Base-by-base conservation (phyloP, 2,113 vertebrate genomes). In the Platysteira castanea region DNA sequence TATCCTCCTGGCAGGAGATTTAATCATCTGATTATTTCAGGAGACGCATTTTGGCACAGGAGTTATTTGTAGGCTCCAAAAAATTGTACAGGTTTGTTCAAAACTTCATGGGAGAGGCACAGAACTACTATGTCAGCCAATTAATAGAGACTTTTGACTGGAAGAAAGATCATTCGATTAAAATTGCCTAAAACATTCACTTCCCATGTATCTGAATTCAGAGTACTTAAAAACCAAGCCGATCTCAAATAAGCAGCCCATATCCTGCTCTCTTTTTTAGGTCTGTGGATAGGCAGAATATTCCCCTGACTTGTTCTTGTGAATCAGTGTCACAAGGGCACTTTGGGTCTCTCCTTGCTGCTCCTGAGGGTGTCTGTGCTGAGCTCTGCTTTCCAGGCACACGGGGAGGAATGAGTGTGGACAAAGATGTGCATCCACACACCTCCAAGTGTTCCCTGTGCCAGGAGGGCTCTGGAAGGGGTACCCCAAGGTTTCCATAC, bases 341-440 rank as follows among this genome's bases (percentile, higher is more conserved):
- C 68, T 74, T 69, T 77, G 54, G 90, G 59, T 19, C 63, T 81
- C 35, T 70, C 84, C 91, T 86, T 68, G 5, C 59, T 59, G 79
- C 75, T 88, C 56, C 86, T 95, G 94, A 95, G 68, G 76, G 90
- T 90, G 95, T 90, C 93, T 97, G 96, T 86, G 57, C 71, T 9
- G 59, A 65, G 54, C 10, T 54, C 83, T 93, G 94, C 79, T 92
- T 93, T 94, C 79, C 94, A 97, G 95, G 92, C 83, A 92, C 92
- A 54, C 1, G 1, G 44, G 42, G 54, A 80, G 86, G 79, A 86
- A 86, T 30, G 39, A 39, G 50, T 8, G 8, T 2, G 37, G 70
- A 27, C 53, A 30, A 30, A 13, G 52, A 39, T 15, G 15, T 11
- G 28, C 1, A 37, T 22, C 60, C 70, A 30, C 64, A 53, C 64